Percentiles rank a stretch among this genome's conserved stretches.
Conservation (phyloP, 2,113 vertebrate genomes). For the Dinomys branickii region DNA sequence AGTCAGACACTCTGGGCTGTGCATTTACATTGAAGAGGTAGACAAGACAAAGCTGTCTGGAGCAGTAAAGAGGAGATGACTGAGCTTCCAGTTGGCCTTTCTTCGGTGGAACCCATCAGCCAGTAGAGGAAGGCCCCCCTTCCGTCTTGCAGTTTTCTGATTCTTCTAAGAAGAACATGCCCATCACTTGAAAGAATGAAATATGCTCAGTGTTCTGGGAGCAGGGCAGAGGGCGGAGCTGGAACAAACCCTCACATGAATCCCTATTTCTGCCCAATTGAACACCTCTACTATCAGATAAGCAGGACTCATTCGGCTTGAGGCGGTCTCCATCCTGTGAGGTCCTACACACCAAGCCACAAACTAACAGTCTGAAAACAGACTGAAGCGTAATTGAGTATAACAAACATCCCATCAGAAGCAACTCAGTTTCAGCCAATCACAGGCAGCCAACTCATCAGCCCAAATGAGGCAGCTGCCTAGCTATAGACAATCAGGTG, state of each 20-base stretch:
- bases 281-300: background rate
- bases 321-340: background rate
- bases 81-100: background rate
- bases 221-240: background rate
- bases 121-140: background rate
- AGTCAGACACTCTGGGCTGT: background rate
- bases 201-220: background rate
- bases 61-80: background rate
- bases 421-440: background rate
- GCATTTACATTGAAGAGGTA: background rate
- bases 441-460: background rate
- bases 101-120: too few relatives aligned
- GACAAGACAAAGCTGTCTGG: background rate
- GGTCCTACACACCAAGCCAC: background rate
- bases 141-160: background rate
- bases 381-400: background rate
- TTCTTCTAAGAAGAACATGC: background rate
- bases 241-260: background rate
- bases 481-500: background rate
- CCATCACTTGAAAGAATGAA: background rate
- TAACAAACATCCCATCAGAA: background rate
- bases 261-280: background rate
- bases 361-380: background rate
- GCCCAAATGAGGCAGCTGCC: background rate
- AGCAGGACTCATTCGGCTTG: background rate